These are phyloP conservation scores for Philereme vetulata DNA, from an alignment of 2,888 invertebrate genomes.

Conservation along the genomic window DNA sequence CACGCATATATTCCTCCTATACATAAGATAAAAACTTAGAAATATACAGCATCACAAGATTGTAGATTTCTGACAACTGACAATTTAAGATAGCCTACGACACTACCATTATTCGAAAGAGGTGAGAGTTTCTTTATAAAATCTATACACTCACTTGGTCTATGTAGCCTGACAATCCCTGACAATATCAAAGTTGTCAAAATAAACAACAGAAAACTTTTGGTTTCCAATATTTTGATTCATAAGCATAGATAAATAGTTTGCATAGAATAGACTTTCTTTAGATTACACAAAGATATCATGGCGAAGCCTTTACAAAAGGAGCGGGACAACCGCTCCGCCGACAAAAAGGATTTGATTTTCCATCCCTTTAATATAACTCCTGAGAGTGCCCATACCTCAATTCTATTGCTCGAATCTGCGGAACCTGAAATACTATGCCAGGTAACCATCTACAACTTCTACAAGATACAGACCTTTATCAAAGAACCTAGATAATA, in stretches of 20 bases:
- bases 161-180: not conserved
- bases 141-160: not conserved
- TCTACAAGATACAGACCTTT: no score
- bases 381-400: conserved; percentile 73
- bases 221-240: not conserved
- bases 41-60: conserved; percentile 40
- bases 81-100: conserved; percentile 1
- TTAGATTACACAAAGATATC: not conserved
- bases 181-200: not conserved
- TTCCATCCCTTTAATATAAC: conserved; percentile 72
- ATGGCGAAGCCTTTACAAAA: conserved; percentile 74
- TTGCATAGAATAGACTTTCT: not conserved
- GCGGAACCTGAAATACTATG: conserved; percentile 73
- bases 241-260: no score
- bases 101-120: conserved; percentile 7
- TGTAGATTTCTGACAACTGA: conserved; percentile 18
- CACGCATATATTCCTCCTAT: conserved; percentile 66
- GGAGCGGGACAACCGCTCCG: conserved; percentile 72
- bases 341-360: conserved; percentile 70
- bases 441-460: conserved; percentile 53
- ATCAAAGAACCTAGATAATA: no score
- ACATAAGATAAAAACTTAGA: conserved; percentile 61
- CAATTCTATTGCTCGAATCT: conserved; percentile 71
- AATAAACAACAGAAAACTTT: conserved; percentile 6
- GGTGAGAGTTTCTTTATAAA: conserved; percentile 12